Percentiles rank a stretch among this genome's conserved stretches.
Evolutionary conservation across 2,113 vertebrate species (phyloP).

Genomic region (Phrynosoma platyrhinos): DNA sequence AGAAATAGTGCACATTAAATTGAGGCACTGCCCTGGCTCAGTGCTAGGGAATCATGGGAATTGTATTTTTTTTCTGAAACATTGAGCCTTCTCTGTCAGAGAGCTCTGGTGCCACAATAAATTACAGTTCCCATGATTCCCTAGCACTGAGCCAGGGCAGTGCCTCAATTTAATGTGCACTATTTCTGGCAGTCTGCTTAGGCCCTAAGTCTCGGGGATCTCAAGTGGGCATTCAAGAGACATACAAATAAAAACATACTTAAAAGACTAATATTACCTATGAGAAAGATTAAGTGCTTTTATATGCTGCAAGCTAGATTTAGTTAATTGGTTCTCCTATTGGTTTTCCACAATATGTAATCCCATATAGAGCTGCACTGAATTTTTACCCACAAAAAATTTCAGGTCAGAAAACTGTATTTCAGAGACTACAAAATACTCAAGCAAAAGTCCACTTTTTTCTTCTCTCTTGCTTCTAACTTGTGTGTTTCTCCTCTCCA

Average conservation of each 20-base stretch:
- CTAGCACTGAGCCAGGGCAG: too few relatives aligned
- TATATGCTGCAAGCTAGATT: neutral
- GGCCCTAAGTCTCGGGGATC: neutral
- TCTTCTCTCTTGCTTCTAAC: neutral
- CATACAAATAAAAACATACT: slow-evolving; percentile 1
- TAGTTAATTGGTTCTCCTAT: slow-evolving; percentile 12
- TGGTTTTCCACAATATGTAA: neutral
- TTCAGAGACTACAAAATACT: neutral
- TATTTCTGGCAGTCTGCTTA: too few relatives aligned
- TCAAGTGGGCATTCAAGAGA: neutral
- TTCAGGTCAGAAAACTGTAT: neutral
- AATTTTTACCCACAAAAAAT: neutral
- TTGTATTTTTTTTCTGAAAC: too few relatives aligned
- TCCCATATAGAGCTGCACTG: neutral
- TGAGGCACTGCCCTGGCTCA: too few relatives aligned
- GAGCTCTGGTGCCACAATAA: too few relatives aligned
- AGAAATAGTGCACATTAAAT: too few relatives aligned
- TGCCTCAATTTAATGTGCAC: too few relatives aligned
- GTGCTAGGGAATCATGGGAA: too few relatives aligned
- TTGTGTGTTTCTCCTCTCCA: neutral
- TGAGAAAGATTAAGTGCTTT: neutral
- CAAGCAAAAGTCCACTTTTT: neutral
- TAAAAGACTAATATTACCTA: neutral
- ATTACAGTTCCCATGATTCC: too few relatives aligned
- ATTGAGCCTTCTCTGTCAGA: too few relatives aligned